Percentiles rank a stretch among this genome's conserved stretches.
These are phyloP conservation scores for Pycnonotus jocosus DNA, from an alignment of 2,113 vertebrate species.

Conservation along the genomic window DNA sequence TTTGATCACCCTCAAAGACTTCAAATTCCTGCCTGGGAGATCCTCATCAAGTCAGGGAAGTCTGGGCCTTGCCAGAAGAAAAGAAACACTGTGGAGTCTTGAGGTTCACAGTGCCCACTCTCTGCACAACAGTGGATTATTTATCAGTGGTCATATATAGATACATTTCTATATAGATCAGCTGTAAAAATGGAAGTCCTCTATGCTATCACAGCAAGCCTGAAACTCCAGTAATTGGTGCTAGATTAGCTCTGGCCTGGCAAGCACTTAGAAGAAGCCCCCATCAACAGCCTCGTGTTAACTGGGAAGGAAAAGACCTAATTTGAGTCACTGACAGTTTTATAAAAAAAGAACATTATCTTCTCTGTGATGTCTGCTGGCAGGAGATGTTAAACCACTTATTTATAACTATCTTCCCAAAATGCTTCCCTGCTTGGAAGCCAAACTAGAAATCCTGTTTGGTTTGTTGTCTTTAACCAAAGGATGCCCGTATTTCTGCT, in stretches of 20 bases:
- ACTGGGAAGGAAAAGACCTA: slow-evolving; percentile 9
- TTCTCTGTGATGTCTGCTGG: slow-evolving; percentile 55
- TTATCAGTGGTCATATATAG: neutral
- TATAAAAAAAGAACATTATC: slow-evolving; percentile 35
- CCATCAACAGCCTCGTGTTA: neutral
- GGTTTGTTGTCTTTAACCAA: slow-evolving; percentile 65
- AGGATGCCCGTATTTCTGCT: slow-evolving; percentile 27
- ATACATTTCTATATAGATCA: neutral
- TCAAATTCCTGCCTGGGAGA: neutral
- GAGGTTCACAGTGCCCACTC: neutral
- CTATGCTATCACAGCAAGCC: neutral
- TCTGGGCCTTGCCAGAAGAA: neutral
- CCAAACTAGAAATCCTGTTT: slow-evolving; percentile 54
- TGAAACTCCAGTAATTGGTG: neutral
- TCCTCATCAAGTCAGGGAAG: neutral
- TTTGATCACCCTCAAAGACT: neutral
- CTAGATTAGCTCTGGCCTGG: neutral
- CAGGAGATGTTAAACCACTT: slow-evolving; percentile 47
- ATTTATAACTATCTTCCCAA: slow-evolving; percentile 53
- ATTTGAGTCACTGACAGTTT: slow-evolving; percentile 17
- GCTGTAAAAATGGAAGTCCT: neutral
- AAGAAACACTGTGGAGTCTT: neutral
- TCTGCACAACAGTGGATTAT: neutral
- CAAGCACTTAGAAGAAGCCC: neutral
- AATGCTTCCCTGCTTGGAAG: slow-evolving; percentile 47